These are phyloP conservation scores for Megalonaias nervosa DNA, from an alignment of 1,140 invertebrate species.

Conservation along the genomic window DNA sequence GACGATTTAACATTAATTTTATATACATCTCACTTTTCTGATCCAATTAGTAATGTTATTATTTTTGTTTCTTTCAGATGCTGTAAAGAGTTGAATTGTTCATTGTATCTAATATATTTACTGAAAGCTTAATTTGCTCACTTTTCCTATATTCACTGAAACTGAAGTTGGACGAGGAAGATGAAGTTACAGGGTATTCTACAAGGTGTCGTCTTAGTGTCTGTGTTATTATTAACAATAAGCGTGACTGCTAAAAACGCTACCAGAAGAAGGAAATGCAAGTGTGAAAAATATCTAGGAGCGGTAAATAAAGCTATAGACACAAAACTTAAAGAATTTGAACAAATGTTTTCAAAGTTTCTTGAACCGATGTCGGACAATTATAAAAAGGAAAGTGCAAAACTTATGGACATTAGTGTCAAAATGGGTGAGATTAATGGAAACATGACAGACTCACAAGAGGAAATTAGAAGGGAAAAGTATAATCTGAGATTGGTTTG, in stretches of 20 bases:
- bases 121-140: too few relatives aligned
- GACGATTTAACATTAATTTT: too few relatives aligned
- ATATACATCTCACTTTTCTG: too few relatives aligned
- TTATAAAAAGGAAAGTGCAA: neutral
- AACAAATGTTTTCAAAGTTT: constrained; percentile 27
- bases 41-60: too few relatives aligned
- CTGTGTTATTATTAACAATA: too few relatives aligned
- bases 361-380: constrained; percentile 1
- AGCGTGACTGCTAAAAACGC: neutral
- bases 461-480: constrained; percentile 22
- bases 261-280: constrained; percentile 7
- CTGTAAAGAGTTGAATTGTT: too few relatives aligned
- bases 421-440: constrained; percentile 7
- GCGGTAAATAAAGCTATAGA: constrained; percentile 24
- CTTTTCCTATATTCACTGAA: too few relatives aligned
- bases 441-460: constrained; percentile 26
- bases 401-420: constrained; percentile 1
- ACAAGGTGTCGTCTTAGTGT: too few relatives aligned
- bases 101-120: too few relatives aligned
- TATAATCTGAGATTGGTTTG: constrained; percentile 22
- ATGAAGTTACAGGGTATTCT: too few relatives aligned
- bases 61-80: too few relatives aligned
- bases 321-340: constrained; percentile 23
- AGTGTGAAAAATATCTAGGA: constrained; percentile 31
- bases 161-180: too few relatives aligned